A percentile compares a stretch with the other conserved stretches of the same genome.
phyloP scores from a whole-genome alignment of 2,888 invertebrate genomes.

The Eudasyphora cyanicolor region DNA sequence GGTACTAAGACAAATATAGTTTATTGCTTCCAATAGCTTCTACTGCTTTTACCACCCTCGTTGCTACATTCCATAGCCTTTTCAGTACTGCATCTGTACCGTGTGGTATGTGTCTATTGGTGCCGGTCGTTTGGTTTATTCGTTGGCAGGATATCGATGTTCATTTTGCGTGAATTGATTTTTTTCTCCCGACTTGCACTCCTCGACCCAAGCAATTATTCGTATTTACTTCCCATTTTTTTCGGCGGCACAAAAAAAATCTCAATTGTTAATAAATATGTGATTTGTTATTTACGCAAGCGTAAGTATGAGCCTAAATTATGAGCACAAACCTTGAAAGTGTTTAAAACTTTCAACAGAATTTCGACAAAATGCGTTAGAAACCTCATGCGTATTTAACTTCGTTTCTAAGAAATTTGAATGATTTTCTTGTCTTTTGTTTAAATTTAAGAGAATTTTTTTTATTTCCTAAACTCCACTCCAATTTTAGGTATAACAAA shows the following conservation, averaged over 20 bases:
- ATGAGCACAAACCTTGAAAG: neutral
- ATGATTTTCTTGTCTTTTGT: neutral
- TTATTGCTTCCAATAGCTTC: too few relatives aligned
- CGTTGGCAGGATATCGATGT: constrained; percentile 62
- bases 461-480: constrained; percentile 19
- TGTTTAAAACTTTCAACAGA: neutral
- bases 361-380: constrained; percentile 1
- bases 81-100: constrained; percentile 34
- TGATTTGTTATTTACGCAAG: constrained; percentile 45
- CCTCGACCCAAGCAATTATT: constrained; percentile 48
- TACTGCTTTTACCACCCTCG: neutral
- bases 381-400: neutral
- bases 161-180: constrained; percentile 60
- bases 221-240: constrained; percentile 36
- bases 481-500: neutral
- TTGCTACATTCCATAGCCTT: constrained; percentile 5
- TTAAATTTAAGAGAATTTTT: constrained; percentile 27
- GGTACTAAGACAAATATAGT: too few relatives aligned
- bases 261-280: constrained; percentile 50
- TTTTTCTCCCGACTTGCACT: neutral
- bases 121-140: constrained; percentile 23
- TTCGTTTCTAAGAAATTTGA: neutral
- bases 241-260: constrained; percentile 22
- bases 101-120: neutral
- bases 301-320: neutral